Percentiles rank a stretch among this genome's conserved stretches.
Conservation (phyloP, 2,888 invertebrate genomes). For the Sarcophaga carnaria region DNA sequence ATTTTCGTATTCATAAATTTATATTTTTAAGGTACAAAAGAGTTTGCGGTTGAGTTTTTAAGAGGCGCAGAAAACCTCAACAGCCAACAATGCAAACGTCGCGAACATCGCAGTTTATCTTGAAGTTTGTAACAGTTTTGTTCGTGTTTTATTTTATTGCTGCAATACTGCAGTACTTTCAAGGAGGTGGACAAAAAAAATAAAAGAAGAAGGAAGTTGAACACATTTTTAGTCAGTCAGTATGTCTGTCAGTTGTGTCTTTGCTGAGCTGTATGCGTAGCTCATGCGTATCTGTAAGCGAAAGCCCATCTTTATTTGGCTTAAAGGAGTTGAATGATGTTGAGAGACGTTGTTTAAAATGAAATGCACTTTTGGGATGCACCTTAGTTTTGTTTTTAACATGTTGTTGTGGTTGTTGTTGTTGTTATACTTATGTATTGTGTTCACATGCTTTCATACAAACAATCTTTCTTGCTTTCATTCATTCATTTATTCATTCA, state of each 20-base stretch:
- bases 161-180: conserved; percentile 32
- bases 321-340: conserved; percentile 30
- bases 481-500: background rate
- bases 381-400: conserved; percentile 52
- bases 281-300: background rate
- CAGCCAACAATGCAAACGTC: background rate
- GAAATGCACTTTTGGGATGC: conserved; percentile 61
- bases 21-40: background rate
- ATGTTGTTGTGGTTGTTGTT: conserved; percentile 27
- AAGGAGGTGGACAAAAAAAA: conserved; percentile 8
- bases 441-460: conserved; percentile 37
- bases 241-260: conserved; percentile 31
- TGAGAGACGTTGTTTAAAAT: conserved; percentile 34
- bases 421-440: conserved; percentile 33
- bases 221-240: conserved; percentile 29
- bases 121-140: conserved; percentile 57
- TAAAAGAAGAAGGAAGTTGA: conserved; percentile 27
- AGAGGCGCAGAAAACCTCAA: background rate
- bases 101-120: background rate
- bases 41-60: background rate
- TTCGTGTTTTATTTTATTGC: conserved; percentile 17
- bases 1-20: too few species aligned
- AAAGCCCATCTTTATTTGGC: conserved; percentile 22
- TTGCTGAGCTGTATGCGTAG: background rate
- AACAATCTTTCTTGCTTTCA: background rate